Conservation (phyloP, 1,140 invertebrate species). For the Forficula auricularia region DNA sequence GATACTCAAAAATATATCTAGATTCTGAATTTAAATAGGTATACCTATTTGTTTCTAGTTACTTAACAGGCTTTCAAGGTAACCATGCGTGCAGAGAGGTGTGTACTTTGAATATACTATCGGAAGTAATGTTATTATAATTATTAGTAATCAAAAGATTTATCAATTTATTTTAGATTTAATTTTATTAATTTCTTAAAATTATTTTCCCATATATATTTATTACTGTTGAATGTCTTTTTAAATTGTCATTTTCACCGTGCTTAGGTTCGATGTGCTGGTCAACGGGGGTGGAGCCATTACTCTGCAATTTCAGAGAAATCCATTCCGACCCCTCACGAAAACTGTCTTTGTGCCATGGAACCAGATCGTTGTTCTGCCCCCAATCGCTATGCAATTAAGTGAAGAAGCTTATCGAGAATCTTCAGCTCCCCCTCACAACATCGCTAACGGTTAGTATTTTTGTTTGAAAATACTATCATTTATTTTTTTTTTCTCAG, state of each 20-base stretch:
- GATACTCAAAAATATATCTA: no score
- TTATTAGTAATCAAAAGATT: background rate
- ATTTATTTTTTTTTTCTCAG: no score
- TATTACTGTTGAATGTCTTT: background rate
- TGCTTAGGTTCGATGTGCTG: conserved; percentile 97
- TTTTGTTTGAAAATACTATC: no score
- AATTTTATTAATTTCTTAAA: background rate
- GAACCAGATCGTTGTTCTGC: conserved; percentile 86
- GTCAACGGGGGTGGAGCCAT: conserved; percentile 98
- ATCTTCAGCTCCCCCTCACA: background rate
- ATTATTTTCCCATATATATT: background rate
- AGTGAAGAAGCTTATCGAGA: conserved; percentile 38
- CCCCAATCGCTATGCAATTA: conserved; percentile 69
- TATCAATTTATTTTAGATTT: background rate
- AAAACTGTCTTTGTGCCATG: conserved; percentile 82
- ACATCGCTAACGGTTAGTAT: no score
- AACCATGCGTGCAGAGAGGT: no score
- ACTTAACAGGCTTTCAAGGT: no score
- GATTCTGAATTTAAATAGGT: no score
- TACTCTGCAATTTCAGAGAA: conserved; percentile 85
- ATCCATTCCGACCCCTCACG: conserved; percentile 71
- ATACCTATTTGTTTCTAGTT: no score
- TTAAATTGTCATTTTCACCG: no score
- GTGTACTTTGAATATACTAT: no score
- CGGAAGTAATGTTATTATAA: no score